These are phyloP conservation scores for Florisuga fusca DNA, from an alignment of 2,797 vertebrate genomes.

Conservation along the genomic window DNA sequence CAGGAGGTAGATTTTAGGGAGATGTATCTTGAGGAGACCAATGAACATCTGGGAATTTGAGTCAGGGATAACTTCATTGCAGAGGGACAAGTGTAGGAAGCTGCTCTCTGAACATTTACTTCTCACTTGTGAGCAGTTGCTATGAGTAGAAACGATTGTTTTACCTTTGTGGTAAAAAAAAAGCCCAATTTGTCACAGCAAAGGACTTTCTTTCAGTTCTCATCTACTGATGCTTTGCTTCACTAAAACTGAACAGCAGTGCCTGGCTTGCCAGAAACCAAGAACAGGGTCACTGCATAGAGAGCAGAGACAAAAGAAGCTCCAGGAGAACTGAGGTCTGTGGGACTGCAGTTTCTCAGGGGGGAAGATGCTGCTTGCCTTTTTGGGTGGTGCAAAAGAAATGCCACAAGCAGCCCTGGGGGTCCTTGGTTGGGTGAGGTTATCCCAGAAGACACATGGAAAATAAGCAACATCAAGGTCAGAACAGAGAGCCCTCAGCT, in stretches of 20 bases:
- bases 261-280: not conserved
- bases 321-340: not conserved
- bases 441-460: constrained; percentile 32
- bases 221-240: not conserved
- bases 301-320: constrained; percentile 4
- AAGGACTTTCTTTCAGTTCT: not conserved
- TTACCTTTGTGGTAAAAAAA: not conserved
- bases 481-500: constrained; percentile 36
- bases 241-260: not conserved
- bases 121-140: not conserved
- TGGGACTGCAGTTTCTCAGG: not conserved
- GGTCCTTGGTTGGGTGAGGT: constrained; percentile 32
- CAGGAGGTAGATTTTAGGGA: not conserved
- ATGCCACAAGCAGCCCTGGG: not conserved
- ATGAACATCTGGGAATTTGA: not conserved
- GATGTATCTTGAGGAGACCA: not conserved
- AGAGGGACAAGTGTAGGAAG: not conserved
- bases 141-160: not conserved
- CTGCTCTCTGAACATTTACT: not conserved
- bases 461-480: constrained; percentile 7
- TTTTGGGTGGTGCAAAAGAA: not conserved
- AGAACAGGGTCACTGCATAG: not conserved
- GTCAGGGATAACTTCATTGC: not conserved
- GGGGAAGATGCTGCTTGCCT: not conserved
- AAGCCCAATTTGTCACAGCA: accelerated